A percentile compares a stretch with the other conserved stretches of the same genome.
These are phyloP conservation scores for Tridacna gigas DNA, from an alignment of 2,888 invertebrate genomes.

Conservation along the genomic window DNA sequence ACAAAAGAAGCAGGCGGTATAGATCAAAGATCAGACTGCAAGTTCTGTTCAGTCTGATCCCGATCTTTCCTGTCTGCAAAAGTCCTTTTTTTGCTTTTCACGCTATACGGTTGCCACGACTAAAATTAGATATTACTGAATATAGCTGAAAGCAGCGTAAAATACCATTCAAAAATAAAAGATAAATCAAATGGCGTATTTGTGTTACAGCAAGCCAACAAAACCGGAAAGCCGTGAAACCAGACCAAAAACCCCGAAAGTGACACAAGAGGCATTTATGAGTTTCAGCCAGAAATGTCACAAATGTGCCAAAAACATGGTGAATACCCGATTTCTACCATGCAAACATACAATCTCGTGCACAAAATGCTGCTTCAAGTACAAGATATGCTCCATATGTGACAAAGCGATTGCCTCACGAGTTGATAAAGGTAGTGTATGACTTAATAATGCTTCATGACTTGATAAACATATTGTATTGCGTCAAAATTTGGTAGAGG, in stretches of 20 bases:
- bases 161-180: too few relatives aligned
- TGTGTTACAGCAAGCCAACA: slow-evolving; percentile 26
- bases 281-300: slow-evolving; percentile 27
- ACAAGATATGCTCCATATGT: slow-evolving; percentile 51
- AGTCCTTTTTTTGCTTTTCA: too few relatives aligned
- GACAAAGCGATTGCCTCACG: slow-evolving; percentile 31
- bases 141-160: too few relatives aligned
- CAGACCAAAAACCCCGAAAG: slow-evolving; percentile 34
- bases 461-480: neutral
- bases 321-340: slow-evolving; percentile 50
- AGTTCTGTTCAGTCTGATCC: too few relatives aligned
- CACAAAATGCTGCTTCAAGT: slow-evolving; percentile 41
- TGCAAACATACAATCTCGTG: slow-evolving; percentile 56
- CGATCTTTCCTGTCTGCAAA: too few relatives aligned
- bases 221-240: neutral
- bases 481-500: neutral
- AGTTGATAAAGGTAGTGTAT: slow-evolving; percentile 34
- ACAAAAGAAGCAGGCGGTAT: too few relatives aligned
- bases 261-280: slow-evolving; percentile 18
- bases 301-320: slow-evolving; percentile 40
- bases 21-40: too few relatives aligned
- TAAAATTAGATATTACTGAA: too few relatives aligned
- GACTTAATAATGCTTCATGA: neutral
- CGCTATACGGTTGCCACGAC: too few relatives aligned
- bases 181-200: too few relatives aligned